Evolutionary conservation across 2,113 vertebrate species (phyloP).

Genomic region (Antechinus stuartii): DNA sequence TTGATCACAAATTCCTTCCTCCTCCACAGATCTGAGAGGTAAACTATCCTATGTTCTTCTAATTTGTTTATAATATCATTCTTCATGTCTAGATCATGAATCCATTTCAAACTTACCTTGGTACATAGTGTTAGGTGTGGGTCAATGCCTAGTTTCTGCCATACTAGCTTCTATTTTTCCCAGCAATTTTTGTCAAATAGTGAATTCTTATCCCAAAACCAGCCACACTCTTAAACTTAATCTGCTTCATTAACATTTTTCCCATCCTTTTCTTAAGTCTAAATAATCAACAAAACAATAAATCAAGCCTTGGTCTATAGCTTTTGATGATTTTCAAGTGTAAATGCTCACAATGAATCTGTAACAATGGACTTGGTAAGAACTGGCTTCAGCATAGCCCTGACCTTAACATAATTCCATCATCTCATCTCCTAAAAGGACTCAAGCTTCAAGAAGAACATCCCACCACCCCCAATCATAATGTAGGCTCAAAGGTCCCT

Average conservation of each 20-base stretch:
- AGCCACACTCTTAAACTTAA: neutral
- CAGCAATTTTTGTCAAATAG: too few species aligned
- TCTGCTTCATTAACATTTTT: neutral
- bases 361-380: neutral
- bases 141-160: too few species aligned
- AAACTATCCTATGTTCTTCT: too few species aligned
- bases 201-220: too few species aligned
- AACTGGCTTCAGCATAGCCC: neutral
- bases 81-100: too few species aligned
- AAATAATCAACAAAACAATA: neutral
- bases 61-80: too few species aligned
- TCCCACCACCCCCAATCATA: neutral
- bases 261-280: neutral
- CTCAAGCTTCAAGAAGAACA: neutral
- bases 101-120: too few species aligned
- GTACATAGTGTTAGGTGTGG: too few species aligned
- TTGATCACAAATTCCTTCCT: too few species aligned
- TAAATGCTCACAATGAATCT: neutral
- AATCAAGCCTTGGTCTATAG: neutral
- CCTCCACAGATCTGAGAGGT: too few species aligned
- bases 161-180: too few species aligned
- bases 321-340: neutral
- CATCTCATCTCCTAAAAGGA: neutral
- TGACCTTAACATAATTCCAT: neutral
- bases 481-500: neutral